These are phyloP conservation scores for Antheraea yamamai DNA, from an alignment of 2,888 invertebrate species.

Conservation along the genomic window DNA sequence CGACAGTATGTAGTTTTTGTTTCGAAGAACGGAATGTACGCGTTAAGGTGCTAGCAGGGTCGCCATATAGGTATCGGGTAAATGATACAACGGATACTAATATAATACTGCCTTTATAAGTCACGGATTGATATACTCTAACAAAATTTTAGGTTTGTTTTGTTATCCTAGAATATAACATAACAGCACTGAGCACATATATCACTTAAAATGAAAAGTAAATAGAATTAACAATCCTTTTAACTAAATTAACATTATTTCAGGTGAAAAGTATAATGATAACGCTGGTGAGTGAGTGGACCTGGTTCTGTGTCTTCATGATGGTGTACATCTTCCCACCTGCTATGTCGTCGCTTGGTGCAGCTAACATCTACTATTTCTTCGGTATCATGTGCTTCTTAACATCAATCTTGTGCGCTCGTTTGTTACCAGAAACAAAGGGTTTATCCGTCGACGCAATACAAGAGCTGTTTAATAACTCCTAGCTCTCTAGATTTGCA, in stretches of 20 bases:
- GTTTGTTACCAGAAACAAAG: conserved; percentile 56
- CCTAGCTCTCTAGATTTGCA: not conserved
- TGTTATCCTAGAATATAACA: too few species aligned
- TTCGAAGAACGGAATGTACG: too few species aligned
- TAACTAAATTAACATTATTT: conserved; percentile 26
- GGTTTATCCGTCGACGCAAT: conserved; percentile 56
- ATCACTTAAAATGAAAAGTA: too few species aligned
- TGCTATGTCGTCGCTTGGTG: conserved; percentile 42
- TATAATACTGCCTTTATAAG: too few species aligned
- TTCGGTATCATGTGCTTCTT: conserved; percentile 48
- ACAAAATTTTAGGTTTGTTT: too few species aligned
- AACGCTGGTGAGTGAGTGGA: conserved; percentile 57
- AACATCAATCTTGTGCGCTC: conserved; percentile 40
- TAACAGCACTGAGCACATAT: too few species aligned
- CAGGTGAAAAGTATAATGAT: conserved; percentile 56
- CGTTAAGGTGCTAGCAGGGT: too few species aligned
- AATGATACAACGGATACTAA: too few species aligned
- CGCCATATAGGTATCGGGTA: too few species aligned
- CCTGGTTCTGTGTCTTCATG: conserved; percentile 53
- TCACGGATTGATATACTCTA: too few species aligned
- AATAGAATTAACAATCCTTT: too few species aligned
- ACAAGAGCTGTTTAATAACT: conserved; percentile 43
- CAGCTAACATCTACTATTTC: conserved; percentile 54
- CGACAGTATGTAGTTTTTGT: too few species aligned
- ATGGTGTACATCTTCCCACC: conserved; percentile 55